A percentile compares a stretch with the other conserved stretches of the same genome.
phyloP scores from a whole-genome alignment of 2,888 invertebrate species.

The Petrolisthes cinctipes region DNA sequence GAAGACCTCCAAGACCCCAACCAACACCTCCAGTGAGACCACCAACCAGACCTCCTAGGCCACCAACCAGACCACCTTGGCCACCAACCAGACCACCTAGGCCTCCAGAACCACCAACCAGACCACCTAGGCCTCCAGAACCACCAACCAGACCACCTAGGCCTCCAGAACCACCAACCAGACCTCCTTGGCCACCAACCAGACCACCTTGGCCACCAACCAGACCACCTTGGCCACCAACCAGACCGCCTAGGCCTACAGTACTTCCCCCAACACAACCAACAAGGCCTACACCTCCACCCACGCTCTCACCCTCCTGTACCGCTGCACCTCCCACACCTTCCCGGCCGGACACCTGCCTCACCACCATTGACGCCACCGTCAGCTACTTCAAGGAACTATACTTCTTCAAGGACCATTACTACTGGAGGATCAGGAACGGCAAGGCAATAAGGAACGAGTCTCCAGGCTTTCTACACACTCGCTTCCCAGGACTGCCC shows the following conservation, averaged over 20 bases:
- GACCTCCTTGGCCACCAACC: slow-evolving; percentile 25
- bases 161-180: slow-evolving; percentile 11
- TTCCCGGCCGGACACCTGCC: slow-evolving; percentile 82
- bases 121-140: neutral
- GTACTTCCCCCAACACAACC: neutral
- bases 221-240: neutral
- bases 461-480: slow-evolving; percentile 82
- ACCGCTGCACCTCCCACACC: neutral
- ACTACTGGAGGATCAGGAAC: slow-evolving; percentile 84
- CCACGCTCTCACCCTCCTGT: neutral
- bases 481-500: slow-evolving; percentile 87
- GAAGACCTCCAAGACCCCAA: neutral
- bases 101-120: neutral
- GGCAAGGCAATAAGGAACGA: neutral
- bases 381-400: slow-evolving; percentile 88
- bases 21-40: neutral
- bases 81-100: slow-evolving; percentile 17
- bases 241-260: neutral
- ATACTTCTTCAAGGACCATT: slow-evolving; percentile 76
- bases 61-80: neutral
- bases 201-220: slow-evolving; percentile 4
- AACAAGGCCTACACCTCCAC: neutral
- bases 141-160: slow-evolving; percentile 22
- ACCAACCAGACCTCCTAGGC: neutral
- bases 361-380: slow-evolving; percentile 90